These are phyloP conservation scores for Cabera pusaria DNA, from an alignment of 2,888 invertebrate species.

Conservation along the genomic window DNA sequence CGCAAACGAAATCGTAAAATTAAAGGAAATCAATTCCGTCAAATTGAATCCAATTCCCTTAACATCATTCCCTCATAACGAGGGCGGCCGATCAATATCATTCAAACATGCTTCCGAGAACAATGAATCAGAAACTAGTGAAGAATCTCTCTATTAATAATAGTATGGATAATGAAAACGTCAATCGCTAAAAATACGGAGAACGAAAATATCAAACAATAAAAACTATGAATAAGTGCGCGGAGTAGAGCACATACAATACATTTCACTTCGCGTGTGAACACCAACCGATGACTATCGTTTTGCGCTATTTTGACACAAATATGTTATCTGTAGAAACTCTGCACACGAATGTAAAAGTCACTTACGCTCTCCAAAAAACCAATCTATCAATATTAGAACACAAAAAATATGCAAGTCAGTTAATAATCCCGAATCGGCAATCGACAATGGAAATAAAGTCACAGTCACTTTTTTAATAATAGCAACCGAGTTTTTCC, in stretches of 20 bases:
- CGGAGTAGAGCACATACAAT: conserved; percentile 55
- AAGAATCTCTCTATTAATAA: conserved; percentile 32
- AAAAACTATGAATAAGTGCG: conserved; percentile 55
- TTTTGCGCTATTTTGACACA: conserved; percentile 69
- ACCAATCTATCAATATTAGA: conserved; percentile 83
- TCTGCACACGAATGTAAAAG: conserved; percentile 64
- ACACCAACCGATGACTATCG: conserved; percentile 64
- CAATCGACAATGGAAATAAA: conserved; percentile 83
- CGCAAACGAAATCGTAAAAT: conserved; percentile 82
- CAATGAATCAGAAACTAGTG: conserved; percentile 18
- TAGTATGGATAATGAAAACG: conserved; percentile 45
- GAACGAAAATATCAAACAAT: conserved; percentile 49
- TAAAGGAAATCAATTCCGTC: conserved; percentile 74
- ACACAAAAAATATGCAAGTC: conserved; percentile 84
- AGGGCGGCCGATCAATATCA: conserved; percentile 31
- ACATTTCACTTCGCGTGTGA: conserved; percentile 65
- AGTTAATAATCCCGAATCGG: conserved; percentile 82
- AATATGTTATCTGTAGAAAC: conserved; percentile 60
- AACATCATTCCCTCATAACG: conserved; percentile 49
- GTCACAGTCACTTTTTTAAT: conserved; percentile 83
- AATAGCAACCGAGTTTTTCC: conserved; percentile 72
- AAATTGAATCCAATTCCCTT: conserved; percentile 75
- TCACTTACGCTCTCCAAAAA: conserved; percentile 68
- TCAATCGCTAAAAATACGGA: conserved; percentile 48
- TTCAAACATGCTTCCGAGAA: conserved; percentile 23